phyloP scores from a whole-genome alignment of 1,140 invertebrate genomes.

The Leptoteleia sp. region DNA sequence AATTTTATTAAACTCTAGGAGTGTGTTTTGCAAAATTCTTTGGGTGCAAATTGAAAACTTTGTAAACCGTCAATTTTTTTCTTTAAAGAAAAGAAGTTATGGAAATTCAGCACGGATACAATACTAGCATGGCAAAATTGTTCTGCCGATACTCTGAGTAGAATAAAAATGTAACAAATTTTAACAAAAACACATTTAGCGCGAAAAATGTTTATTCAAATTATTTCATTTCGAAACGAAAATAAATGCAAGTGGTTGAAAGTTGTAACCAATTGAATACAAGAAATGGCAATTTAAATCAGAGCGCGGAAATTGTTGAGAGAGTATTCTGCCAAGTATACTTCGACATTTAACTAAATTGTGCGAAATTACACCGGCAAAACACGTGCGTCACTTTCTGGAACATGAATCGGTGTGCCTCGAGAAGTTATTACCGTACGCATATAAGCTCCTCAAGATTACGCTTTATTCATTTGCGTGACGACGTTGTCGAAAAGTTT shows the following conservation, averaged over 20 bases:
- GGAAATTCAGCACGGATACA: conserved; percentile 4
- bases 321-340: background rate
- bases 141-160: too few relatives aligned
- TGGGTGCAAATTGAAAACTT: conserved; percentile 6
- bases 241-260: too few relatives aligned
- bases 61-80: background rate
- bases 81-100: background rate
- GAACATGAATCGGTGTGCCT: conserved; percentile 5
- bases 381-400: background rate
- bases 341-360: background rate
- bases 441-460: conserved; percentile 31
- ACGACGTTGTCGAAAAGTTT: too few relatives aligned
- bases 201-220: background rate
- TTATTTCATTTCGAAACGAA: background rate
- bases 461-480: conserved; percentile 36
- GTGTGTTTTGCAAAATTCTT: conserved; percentile 16
- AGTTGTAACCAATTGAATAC: too few relatives aligned
- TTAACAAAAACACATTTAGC: background rate
- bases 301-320: background rate
- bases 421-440: conserved; percentile 22
- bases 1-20: too few relatives aligned
- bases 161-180: too few relatives aligned
- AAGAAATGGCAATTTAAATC: background rate
- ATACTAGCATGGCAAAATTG: background rate
- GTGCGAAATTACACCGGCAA: background rate